Evolutionary conservation across 2,888 invertebrate genomes (phyloP).

Genomic region (Himalopsyche japonica): DNA sequence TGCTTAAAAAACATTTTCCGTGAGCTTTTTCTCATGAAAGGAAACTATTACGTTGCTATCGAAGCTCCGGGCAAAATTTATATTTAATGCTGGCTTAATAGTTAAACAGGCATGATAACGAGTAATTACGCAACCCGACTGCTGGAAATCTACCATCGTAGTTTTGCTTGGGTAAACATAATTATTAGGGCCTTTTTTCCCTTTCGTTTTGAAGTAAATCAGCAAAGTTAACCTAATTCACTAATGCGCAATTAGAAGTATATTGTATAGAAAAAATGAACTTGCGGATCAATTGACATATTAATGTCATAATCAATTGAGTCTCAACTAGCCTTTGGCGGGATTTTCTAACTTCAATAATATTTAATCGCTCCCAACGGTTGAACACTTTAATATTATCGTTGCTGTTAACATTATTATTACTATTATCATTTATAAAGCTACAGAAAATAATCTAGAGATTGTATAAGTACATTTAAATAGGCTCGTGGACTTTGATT

Average conservation of each 20-base stretch:
- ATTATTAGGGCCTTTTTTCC: not conserved
- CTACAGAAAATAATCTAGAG: too few relatives aligned
- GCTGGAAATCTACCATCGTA: not conserved
- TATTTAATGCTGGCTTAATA: not conserved
- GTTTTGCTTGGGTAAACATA: not conserved
- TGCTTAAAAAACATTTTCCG: not conserved
- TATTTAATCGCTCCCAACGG: too few relatives aligned
- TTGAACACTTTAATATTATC: too few relatives aligned
- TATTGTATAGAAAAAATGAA: not conserved
- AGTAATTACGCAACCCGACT: not conserved
- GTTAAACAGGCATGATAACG: not conserved
- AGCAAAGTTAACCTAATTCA: not conserved
- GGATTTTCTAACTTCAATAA: too few relatives aligned
- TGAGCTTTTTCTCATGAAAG: conserved; percentile 2
- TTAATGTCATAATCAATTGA: too few relatives aligned
- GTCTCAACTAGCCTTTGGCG: too few relatives aligned
- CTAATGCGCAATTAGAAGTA: not conserved
- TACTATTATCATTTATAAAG: too few relatives aligned
- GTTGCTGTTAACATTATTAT: too few relatives aligned
- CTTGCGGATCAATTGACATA: too few relatives aligned
- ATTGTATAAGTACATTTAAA: too few relatives aligned
- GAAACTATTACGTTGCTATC: not conserved
- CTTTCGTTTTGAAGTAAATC: not conserved
- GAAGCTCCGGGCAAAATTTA: conserved; percentile 3
- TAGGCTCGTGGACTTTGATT: too few relatives aligned